Base-by-base conservation (phyloP, 2,888 invertebrate species). In the Erebia ligea region DNA sequence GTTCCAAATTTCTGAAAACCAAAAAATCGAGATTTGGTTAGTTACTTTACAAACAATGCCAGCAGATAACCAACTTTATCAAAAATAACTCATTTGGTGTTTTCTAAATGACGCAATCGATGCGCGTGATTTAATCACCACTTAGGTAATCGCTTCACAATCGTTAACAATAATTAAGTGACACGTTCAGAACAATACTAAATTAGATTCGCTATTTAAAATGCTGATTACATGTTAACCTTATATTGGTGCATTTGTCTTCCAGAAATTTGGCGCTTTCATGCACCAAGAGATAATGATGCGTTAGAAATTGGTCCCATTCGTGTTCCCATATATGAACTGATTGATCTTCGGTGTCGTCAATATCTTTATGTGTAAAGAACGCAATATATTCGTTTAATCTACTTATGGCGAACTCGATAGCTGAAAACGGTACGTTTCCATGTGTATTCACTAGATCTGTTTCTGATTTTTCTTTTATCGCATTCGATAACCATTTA, bases 221-320 rank as follows among this genome's bases (percentile, higher is more conserved):
- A 56, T 56, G 17, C 40, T 62, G 25, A 71, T 48, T 21, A 61
- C 15, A 56, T 48, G 1, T 72, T 65, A 84, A 93, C 93, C 88
- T 85, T 72, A 93, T 78, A 74, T 83, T 90, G 21, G 76, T 65
- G 75, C 80, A 87, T 80, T 87, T 88, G 71, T 93, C 93, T 34
- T 91, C 89, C 19, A 81, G 79, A 79, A 95, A 94, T 78, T 92
- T 94, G 0, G 90, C 93, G 69, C 95, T 94, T 77, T 95, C 94
- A 78, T 96, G 95, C 84, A 98, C 95, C 85, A 96, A 81, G 69
- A 94, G 86, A 88, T 95, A 94, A 86, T 95, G 95, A 81, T 96
- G 95, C 0, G 95, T 94, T 2, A 97, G 91, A 81, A 98, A 97
- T 79, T 96, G 96, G 81, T 98, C 97, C 98, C 98, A 98, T 83